These are phyloP conservation scores for Phasia obesa DNA, from an alignment of 2,888 invertebrate genomes.

Conservation along the genomic window DNA sequence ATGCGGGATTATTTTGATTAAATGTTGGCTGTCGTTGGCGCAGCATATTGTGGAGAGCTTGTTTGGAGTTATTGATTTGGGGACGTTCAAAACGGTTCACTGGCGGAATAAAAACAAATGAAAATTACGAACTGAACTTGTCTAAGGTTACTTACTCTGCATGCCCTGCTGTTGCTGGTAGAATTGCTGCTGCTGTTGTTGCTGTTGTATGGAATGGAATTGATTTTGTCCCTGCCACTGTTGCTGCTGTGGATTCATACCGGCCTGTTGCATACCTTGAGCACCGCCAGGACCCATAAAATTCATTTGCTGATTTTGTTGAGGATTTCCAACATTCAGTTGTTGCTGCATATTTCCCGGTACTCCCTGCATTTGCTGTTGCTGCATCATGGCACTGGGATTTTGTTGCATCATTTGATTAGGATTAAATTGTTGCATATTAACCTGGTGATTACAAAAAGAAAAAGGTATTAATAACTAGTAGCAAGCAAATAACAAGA, in stretches of 20 bases:
- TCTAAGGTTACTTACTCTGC: slow-evolving; percentile 75
- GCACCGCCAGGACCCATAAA: slow-evolving; percentile 76
- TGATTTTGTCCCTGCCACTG: slow-evolving; percentile 80
- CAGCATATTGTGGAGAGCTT: slow-evolving; percentile 93
- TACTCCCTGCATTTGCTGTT: slow-evolving; percentile 79
- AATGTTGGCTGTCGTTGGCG: slow-evolving; percentile 88
- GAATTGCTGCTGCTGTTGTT: slow-evolving; percentile 76
- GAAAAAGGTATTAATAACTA: slow-evolving; percentile 9
- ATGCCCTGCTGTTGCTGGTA: slow-evolving; percentile 80
- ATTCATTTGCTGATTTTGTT: slow-evolving; percentile 79
- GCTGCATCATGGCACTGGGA: slow-evolving; percentile 83
- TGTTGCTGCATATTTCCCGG: slow-evolving; percentile 80
- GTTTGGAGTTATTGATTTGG: slow-evolving; percentile 87
- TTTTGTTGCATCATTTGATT: slow-evolving; percentile 81
- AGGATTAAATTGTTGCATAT: slow-evolving; percentile 82
- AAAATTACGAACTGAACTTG: not conserved
- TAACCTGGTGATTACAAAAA: slow-evolving; percentile 75
- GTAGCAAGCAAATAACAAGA: not conserved
- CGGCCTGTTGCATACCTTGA: slow-evolving; percentile 82
- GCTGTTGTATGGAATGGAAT: slow-evolving; percentile 79
- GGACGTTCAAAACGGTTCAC: slow-evolving; percentile 83
- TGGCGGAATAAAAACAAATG: slow-evolving; percentile 63
- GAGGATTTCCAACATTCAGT: slow-evolving; percentile 78
- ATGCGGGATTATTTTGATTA: slow-evolving; percentile 79
- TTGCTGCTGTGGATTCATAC: slow-evolving; percentile 83